Conservation (phyloP, 2,797 vertebrate genomes). For the Eulemur rubriventer region DNA sequence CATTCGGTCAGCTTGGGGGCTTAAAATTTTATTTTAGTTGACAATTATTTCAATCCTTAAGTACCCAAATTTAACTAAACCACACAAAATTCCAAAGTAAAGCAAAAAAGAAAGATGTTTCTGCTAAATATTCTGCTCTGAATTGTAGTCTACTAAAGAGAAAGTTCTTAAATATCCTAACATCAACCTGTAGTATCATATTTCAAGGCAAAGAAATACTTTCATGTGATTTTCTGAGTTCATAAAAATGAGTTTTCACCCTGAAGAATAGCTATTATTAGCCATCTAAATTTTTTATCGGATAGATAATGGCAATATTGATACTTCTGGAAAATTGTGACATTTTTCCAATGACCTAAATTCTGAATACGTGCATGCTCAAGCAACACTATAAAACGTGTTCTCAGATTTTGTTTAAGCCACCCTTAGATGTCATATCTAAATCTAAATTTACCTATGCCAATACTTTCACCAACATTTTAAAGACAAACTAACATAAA, state of each 20-base stretch:
- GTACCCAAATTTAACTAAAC: not conserved
- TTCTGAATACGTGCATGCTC: not conserved
- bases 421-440: not conserved
- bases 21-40: not conserved
- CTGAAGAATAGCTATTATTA: not conserved
- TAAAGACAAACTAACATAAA: slow-evolving; percentile 1
- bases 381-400: not conserved
- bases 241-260: not conserved
- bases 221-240: not conserved
- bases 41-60: not conserved
- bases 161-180: not conserved
- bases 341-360: not conserved
- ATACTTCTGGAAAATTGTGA: not conserved
- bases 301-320: not conserved
- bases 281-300: slow-evolving; percentile 6
- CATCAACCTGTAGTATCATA: not conserved
- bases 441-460: not conserved
- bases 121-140: not conserved
- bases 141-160: not conserved
- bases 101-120: not conserved
- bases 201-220: not conserved
- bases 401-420: not conserved
- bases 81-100: not conserved
- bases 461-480: not conserved
- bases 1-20: not conserved